Base-by-base conservation (phyloP, 2,113 vertebrate species). In the Furnarius figulus region DNA sequence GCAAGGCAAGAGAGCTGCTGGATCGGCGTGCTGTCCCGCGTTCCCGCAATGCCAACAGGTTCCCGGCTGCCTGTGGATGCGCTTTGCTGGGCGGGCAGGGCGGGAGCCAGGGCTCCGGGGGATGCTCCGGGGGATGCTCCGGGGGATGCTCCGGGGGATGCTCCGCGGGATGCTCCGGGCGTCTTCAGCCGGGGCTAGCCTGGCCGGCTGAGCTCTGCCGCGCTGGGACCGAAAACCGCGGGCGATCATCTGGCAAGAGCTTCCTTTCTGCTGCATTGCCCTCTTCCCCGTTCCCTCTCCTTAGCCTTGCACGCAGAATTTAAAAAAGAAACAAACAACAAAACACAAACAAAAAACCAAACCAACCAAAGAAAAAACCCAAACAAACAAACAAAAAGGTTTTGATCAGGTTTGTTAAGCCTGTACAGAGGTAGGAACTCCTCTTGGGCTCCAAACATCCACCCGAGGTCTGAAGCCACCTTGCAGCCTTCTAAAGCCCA, bases 151-250 rank as follows among this genome's bases (percentile, higher is more conserved):
- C n/a, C n/a, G n/a, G n/a, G n/a, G 40, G 40, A 40, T 44, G 44
- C 44, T 46, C 7, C 18, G 44, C 18, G 67, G 27, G 85, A 59
- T 22, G 73, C 63, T 3, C 17, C 46, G 31, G 31, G 44, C 13
- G 24, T 24, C 52, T 14, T 20, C 56, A 14, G 66, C 35, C 19
- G 62, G 12, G 33, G 24, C 42, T 49, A 25, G 3, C 27, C 8
- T 12, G 71, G 37, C 52, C 28, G 6, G 47, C 61, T 7, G 37
- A 39, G 76, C 58, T 44, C 31, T 12, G 76, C 49, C 5, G 65
- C 6, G 9, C 17, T 4, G 78, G 72, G 40, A 2, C 1, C 14
- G 47, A 12, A 5, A 73, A 0, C 0, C 12, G 39, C 0, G n/a
- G 7, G 5, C 7, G 2, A 10, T 7, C 37, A 9, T 12, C n/a